Evolutionary conservation across 2,797 vertebrate species (phyloP), one percentile per base, ranked within the genome.

Genomic region (Lateolabrax maculatus): DNA sequence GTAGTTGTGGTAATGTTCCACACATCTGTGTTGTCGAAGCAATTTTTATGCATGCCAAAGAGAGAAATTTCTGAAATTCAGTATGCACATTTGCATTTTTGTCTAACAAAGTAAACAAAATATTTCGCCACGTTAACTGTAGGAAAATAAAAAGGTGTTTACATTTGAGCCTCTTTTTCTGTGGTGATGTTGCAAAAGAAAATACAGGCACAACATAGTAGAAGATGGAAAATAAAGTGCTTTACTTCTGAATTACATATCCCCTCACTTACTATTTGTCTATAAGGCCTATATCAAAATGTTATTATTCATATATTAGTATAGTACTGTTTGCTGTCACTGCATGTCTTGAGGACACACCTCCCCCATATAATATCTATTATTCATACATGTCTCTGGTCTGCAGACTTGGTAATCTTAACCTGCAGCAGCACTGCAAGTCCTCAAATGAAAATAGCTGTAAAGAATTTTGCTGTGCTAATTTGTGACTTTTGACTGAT

Each of bases 21-120:
- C 89, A 90, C 51, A 52, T 89, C 53, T 88, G 76, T 89, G 86
- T 91, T 55, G 89, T 94, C 46, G 2, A 87, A 89, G 65, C 69
- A 79, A 79, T 88, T 91, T 90, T 87, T 85, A 89, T 95, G 95
- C 95, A 96, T 96, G 95, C 94, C 95, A 96, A 95, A 96, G 93
- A 94, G 37, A 86, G 70, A 88, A 51, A 76, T 89, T 82, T 87
- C 84, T 82, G 66, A 80, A 80, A 79, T 89, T 74, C 61, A 88
- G 80, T 91, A 88, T 90, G 87, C 87, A 92, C 88, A 93, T 92
- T 88, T 90, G 83, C 82, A 88, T 87, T 88, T 88, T 89, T 81
- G 77, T 90, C 80, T 71, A 75, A 82, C 39, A 79, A 78, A 83
- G 43, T 77, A 51, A 80, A 86, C 63, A 83, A 76, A 86, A 84